These are phyloP conservation scores for Apamea anceps DNA, from an alignment of 2,888 invertebrate species.

Conservation along the genomic window DNA sequence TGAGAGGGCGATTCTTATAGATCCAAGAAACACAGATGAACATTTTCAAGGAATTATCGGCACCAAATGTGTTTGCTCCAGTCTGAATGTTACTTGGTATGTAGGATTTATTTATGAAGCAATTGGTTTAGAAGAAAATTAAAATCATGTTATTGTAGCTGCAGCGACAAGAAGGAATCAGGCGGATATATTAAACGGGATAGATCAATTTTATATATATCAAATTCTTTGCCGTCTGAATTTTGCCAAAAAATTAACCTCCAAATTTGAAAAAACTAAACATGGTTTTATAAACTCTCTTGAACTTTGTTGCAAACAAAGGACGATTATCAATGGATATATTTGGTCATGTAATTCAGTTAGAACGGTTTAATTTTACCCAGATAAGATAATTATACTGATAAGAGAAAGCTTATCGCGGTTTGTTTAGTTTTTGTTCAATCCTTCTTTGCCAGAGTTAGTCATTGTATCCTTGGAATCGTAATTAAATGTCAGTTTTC, in stretches of 20 bases:
- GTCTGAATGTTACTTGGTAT: neutral
- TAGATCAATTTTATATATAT: neutral
- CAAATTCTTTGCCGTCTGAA: neutral
- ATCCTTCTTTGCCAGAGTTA: constrained; percentile 53
- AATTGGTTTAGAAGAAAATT: neutral
- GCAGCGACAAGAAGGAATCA: neutral
- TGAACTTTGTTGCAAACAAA: constrained; percentile 18
- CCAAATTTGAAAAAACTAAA: neutral
- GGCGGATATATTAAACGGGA: neutral
- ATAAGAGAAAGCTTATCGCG: constrained; percentile 76
- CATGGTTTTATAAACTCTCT: constrained; percentile 22
- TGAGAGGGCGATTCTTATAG: constrained; percentile 15
- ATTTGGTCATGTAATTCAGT: constrained; percentile 81
- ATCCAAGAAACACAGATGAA: constrained; percentile 19
- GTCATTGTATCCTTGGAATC: constrained; percentile 61
- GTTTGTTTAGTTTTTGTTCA: constrained; percentile 70
- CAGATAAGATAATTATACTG: constrained; percentile 83
- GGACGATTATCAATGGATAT: constrained; percentile 75
- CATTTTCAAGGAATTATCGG: constrained; percentile 11
- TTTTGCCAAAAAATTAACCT: neutral
- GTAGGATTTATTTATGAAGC: constrained; percentile 2
- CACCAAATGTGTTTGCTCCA: constrained; percentile 20
- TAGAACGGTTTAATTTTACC: constrained; percentile 82
- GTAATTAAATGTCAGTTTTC: constrained; percentile 63
- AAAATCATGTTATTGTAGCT: neutral